Base-by-base conservation (phyloP, 2,797 vertebrate species). In the Pseudopleuronectes americanus region DNA sequence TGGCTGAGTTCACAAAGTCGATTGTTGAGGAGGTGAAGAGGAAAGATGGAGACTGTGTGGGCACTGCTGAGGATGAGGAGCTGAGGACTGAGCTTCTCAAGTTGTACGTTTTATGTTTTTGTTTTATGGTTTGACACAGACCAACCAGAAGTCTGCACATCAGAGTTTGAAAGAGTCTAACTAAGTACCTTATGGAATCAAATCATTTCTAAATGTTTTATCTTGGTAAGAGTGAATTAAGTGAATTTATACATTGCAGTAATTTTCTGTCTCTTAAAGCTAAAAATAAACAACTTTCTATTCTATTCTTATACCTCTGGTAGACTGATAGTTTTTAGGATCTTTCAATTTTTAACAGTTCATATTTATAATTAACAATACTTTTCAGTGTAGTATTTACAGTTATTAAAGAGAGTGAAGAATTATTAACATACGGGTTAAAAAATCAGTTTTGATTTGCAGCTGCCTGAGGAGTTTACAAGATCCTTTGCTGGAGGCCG, bases 401-500 rank as follows among this genome's bases (percentile, higher is more conserved):
- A 33, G 31, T 33, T 10, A 33, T 8, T 9, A 10, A 2, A 0
- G 9, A 8, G 3, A 33, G 31, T 31, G 33, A 22, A 22, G n/a
- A 8, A 57, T 22, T n/a, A 12, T 26, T 64, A 13, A 33, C 1
- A 10, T 43, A 41, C 48, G n/a, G 41, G 6, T 56, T 13, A 13
- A 12, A 47, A 21, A 6, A 33, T 57, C 4, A 7, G 24, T 70
- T 22, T 66, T 31, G 58, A 28, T n/a, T 43, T 74, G n/a, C 79
- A 99, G 97, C 92, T 99, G 96, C 92, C 95, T 97, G 93, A 94
- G 92, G 91, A 95, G 95, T 80, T 89, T 99, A 84, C 94, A 94
- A 66, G 95, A 94, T 67, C 97, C 97, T 8, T 86, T 99, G 62
- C 92, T 99, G 61, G 93, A 94, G 77, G 96, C 95, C 70, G 92